Conservation (phyloP, 2,888 invertebrate species). For the Exephanes ischioxanthus region DNA sequence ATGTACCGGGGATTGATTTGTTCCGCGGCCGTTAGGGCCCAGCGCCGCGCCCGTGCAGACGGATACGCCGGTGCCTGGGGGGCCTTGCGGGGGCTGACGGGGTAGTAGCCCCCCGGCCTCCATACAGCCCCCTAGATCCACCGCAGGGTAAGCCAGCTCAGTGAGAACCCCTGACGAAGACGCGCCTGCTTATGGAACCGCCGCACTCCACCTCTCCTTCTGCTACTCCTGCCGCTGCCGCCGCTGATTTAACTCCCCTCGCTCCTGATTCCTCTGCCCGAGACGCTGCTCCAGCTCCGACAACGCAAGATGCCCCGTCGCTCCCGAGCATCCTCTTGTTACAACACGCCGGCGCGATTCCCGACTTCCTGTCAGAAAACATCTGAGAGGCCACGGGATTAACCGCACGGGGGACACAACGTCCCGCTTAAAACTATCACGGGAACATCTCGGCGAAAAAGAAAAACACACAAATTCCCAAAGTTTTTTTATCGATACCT, state of each 20-base stretch:
- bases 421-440: neutral
- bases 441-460: no score
- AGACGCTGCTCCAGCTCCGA: constrained; percentile 56
- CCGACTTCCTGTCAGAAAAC: constrained; percentile 76
- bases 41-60: constrained; percentile 78
- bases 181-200: constrained; percentile 68
- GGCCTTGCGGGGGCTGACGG: constrained; percentile 88
- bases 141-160: constrained; percentile 86
- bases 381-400: constrained; percentile 71
- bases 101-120: constrained; percentile 91
- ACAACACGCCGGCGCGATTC: constrained; percentile 72
- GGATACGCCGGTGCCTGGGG: constrained; percentile 85
- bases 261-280: constrained; percentile 5
- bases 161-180: constrained; percentile 85
- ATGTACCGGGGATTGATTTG: constrained; percentile 77
- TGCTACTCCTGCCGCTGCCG: constrained; percentile 33
- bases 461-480: no score
- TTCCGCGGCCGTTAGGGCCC: constrained; percentile 62
- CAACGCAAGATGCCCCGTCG: constrained; percentile 68
- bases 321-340: constrained; percentile 76
- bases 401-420: neutral
- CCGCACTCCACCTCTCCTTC: constrained; percentile 62
- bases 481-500: no score
- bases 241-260: constrained; percentile 69
- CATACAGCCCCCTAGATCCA: constrained; percentile 91